Evolutionary conservation across 2,113 vertebrate species (phyloP).

Genomic region (Aplodontia rufa): DNA sequence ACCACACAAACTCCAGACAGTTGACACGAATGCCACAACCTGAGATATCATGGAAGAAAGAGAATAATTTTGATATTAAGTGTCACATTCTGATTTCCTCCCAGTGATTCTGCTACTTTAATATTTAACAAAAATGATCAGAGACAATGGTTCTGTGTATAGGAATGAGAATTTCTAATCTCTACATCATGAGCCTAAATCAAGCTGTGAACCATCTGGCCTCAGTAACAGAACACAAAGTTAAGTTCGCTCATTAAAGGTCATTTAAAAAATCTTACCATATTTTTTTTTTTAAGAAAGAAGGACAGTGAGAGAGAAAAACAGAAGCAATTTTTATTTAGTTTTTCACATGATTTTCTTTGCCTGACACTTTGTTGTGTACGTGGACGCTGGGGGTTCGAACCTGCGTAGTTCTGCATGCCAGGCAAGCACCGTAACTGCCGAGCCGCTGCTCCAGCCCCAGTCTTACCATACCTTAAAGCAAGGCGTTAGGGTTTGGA

Average conservation of each 20-base stretch:
- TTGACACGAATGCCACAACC: neutral
- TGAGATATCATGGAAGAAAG: neutral
- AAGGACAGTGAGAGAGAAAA: no score
- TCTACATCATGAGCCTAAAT: neutral
- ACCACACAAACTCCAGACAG: neutral
- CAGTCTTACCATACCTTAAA: neutral
- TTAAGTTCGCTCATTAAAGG: conserved; percentile 12
- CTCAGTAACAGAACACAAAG: neutral
- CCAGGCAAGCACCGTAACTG: no score
- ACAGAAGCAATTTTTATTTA: no score
- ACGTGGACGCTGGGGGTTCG: no score
- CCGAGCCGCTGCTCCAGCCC: no score
- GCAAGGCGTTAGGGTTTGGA: no score
- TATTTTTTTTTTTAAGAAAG: no score
- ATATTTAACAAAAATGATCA: conserved; percentile 24
- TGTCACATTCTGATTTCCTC: neutral
- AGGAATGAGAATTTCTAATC: conserved; percentile 26
- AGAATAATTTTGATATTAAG: conserved; percentile 1
- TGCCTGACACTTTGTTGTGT: no score
- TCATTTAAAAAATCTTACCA: neutral
- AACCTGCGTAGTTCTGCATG: no score
- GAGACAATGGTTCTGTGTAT: neutral
- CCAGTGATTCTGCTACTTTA: neutral
- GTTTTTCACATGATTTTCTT: no score
- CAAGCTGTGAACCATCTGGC: neutral